These are phyloP conservation scores for Lasioglossum pauxillum DNA, from an alignment of 2,888 invertebrate genomes.

Conservation along the genomic window DNA sequence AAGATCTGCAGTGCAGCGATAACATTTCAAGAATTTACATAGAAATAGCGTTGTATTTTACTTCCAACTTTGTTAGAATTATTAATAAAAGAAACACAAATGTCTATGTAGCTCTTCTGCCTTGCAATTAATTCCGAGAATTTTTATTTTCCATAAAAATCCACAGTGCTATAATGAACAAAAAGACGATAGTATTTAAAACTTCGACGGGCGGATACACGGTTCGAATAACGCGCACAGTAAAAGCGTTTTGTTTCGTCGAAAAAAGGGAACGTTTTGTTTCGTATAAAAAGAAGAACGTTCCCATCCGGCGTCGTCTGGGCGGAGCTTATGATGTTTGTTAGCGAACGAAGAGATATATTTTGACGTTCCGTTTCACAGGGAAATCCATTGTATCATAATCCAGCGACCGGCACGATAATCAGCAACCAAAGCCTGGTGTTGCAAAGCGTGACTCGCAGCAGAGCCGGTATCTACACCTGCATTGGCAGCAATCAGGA, in stretches of 20 bases:
- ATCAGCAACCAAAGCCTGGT: conserved; percentile 95
- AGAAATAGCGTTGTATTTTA: neutral
- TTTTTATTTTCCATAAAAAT: neutral
- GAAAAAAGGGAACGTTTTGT: neutral
- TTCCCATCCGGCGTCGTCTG: neutral
- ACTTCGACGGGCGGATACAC: neutral
- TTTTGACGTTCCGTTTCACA: conserved; percentile 80
- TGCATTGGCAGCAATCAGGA: conserved; percentile 95
- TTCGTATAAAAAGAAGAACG: neutral
- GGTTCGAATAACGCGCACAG: neutral
- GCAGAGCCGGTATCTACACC: conserved; percentile 92
- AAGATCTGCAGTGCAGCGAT: too few species aligned
- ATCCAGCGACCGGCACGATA: conserved; percentile 91
- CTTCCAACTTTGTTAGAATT: neutral
- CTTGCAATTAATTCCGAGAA: neutral
- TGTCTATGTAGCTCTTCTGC: neutral
- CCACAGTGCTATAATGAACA: neutral
- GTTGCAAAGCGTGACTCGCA: conserved; percentile 92
- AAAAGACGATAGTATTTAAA: neutral
- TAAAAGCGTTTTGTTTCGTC: neutral
- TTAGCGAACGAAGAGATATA: neutral
- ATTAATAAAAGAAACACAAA: neutral
- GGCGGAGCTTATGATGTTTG: neutral
- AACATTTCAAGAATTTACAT: neutral
- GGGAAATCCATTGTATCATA: conserved; percentile 92